Evolutionary conservation across 1,140 invertebrate genomes (phyloP), one percentile per base, ranked within the genome.

Genomic region (Polypedilum vanderplanki): DNA sequence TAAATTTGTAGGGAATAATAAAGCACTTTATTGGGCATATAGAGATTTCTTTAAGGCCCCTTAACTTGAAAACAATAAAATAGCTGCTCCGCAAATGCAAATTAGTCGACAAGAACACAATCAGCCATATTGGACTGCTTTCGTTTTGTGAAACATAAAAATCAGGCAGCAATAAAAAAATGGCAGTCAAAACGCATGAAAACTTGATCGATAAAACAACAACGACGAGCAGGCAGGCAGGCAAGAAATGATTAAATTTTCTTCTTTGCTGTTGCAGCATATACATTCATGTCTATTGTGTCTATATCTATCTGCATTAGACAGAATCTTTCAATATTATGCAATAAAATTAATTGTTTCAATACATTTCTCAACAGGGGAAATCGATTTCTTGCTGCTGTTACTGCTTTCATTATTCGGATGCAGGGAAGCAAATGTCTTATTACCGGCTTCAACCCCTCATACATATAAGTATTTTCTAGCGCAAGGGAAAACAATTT

Each of bases 341-440:
- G 65, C 65, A 70, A 70, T 70, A 70, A 70, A 70, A 70, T 70
- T 70, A 70, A 70, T 70, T 70, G 65, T 70, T 70, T 70, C 20
- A 18, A 70, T 70, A 20, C 65, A 70, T 18, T 33, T 33, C 24
- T 33, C 65, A 70, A 18, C 18, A 22, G 17, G 17, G 65, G 17
- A 22, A 70, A 70, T 70, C 17, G 65, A 70, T 70, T 70, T 70
- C 18, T 22, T 67, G 10, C 65, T n/a, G 12, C n/a, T 57, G 3
- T 1, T 22, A 17, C n/a, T 67, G 65, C 17, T 18, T 18, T 70
- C 9, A 18, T 22, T 18, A 70, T 70, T 18, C 20, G 17, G 65
- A 22, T 22, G 18, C 17, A 70, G 65, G 65, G 65, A 70, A 20
- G 18, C 65, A 22, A 70, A 57, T 57, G 46, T 57, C 46, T 57